Base-by-base conservation (phyloP, 2,888 invertebrate genomes). In the Epinotia ramella region DNA sequence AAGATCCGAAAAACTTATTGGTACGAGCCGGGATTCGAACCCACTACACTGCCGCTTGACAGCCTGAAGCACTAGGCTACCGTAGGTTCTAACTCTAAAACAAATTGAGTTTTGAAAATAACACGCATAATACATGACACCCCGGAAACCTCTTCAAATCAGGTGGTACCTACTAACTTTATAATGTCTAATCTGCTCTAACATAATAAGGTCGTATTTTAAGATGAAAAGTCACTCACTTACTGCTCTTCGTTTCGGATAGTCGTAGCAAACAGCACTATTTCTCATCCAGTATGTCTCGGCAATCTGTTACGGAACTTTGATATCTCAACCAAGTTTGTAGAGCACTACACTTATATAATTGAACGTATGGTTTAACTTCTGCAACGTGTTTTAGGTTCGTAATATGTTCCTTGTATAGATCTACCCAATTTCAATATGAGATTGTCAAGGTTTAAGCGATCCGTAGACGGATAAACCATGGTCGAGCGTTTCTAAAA, bases 261-360 rank as follows among this genome's bases (percentile, higher is more conserved):
- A 59, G 68, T 44, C 9, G 68, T 68, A 11, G 20, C 57, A 68
- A 68, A 44, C 62, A 40, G 49, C 62, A 71, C 62, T 53, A 71
- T 71, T 53, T 71, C 62, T 71, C 62, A 71, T 46, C 70, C 62
- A 60, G 60, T 28, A 13, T 71, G 70, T 71, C 62, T n/a, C 12
- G 18, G 33, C 62, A 71, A 71, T 62, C 70, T 63, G 70, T 71
- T 71, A 71, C 70, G 16, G 33, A 63, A 63, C 20, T 63, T 71
- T 63, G 40, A 59, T 59, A 44, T 44, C 16, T n/a, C 28, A 33
- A n/a, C 62, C 16, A 62, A 62, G 33, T 62, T 62, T 62, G 16
- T 9, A 33, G n/a, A 62, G 33, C 40, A 33, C n/a, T 33, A 7
- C 62, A 62, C 33, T n/a, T n/a, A 33, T 33, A 62, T 62, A 62